Percentiles rank a stretch among this genome's conserved stretches.
Conservation (phyloP, 2,113 vertebrate species). For the Alosa alosa region DNA sequence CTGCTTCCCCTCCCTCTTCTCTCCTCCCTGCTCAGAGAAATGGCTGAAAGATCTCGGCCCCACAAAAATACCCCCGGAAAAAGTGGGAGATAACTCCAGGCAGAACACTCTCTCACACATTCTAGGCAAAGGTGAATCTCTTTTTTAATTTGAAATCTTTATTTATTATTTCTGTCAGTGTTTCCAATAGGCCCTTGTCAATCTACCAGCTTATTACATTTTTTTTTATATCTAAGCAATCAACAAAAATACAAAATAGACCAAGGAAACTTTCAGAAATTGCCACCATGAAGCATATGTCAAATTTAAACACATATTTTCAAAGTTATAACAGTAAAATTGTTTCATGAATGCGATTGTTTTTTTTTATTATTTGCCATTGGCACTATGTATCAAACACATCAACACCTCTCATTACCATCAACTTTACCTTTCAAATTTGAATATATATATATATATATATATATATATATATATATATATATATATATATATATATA, state of each 20-base stretch:
- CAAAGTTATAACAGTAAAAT: background rate
- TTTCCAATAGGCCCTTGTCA: background rate
- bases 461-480: background rate
- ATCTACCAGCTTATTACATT: background rate
- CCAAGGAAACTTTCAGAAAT: background rate
- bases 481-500: background rate
- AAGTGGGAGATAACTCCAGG: slow-evolving; percentile 57
- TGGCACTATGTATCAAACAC: background rate
- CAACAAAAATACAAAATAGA: background rate
- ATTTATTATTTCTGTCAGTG: slow-evolving; percentile 41
- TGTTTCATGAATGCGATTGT: background rate
- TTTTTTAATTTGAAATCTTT: slow-evolving; percentile 29
- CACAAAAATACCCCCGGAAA: slow-evolving; percentile 60
- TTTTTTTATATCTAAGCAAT: background rate
- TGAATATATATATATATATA: background rate
- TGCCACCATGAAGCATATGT: background rate
- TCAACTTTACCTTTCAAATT: background rate
- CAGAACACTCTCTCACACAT: slow-evolving; percentile 37
- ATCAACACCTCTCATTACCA: background rate
- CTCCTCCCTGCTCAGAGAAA: slow-evolving; percentile 65
- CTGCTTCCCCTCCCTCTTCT: slow-evolving; percentile 68
- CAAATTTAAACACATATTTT: background rate
- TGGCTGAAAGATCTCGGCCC: slow-evolving; percentile 79
- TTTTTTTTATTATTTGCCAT: background rate
- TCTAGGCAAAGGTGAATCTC: slow-evolving; percentile 30